phyloP scores from a whole-genome alignment of 2,113 vertebrate genomes.

The Forbesichthys agassizii region DNA sequence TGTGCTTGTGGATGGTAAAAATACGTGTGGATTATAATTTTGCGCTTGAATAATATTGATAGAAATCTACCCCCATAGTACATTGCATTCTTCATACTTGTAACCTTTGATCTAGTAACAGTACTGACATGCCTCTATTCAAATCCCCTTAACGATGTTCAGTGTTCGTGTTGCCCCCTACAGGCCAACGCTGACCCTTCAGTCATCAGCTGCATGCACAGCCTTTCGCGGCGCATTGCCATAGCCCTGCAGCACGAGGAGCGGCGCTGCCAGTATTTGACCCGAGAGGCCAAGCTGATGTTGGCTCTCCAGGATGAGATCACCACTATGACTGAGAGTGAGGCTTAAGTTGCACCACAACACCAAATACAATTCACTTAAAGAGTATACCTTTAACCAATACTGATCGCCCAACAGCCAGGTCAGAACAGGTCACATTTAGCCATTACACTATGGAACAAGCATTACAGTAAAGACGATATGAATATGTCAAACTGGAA shows the following conservation, averaged over 20 bases:
- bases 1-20: no score
- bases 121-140: neutral
- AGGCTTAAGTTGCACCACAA: slow-evolving; percentile 46
- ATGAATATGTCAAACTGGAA: no score
- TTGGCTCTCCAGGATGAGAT: slow-evolving; percentile 94
- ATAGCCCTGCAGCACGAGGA: slow-evolving; percentile 97
- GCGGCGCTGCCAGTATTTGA: slow-evolving; percentile 95
- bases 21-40: no score
- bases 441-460: no score
- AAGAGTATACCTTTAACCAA: no score
- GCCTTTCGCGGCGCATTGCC: slow-evolving; percentile 90
- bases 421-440: no score
- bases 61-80: no score
- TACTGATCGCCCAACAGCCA: no score
- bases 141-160: neutral
- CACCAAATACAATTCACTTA: neutral
- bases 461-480: no score
- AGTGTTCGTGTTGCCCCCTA: neutral
- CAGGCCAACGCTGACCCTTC: slow-evolving; percentile 93
- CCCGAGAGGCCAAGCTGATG: slow-evolving; percentile 95
- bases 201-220: slow-evolving; percentile 93
- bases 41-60: no score
- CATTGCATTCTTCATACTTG: no score
- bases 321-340: slow-evolving; percentile 89
- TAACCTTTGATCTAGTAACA: neutral